phyloP scores from a whole-genome alignment of 2,113 vertebrate genomes.

The Toxotes jaculatrix region DNA sequence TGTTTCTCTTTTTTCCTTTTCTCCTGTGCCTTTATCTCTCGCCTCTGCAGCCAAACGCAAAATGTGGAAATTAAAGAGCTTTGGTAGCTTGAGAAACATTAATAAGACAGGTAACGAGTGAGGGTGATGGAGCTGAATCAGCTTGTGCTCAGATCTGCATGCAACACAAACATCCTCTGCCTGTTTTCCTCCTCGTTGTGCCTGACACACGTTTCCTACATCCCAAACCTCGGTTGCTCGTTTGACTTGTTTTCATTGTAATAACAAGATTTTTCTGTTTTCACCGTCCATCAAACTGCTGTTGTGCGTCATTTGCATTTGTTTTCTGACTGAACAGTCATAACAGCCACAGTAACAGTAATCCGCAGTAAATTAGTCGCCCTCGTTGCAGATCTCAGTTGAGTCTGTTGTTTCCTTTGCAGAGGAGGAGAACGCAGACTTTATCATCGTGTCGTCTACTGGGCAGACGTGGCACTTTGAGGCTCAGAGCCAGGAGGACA shows the following conservation, averaged over 20 bases:
- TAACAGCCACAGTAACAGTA: neutral
- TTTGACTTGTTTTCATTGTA: neutral
- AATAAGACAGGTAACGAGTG: conserved; percentile 97
- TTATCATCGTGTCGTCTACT: conserved; percentile 94
- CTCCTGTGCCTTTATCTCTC: conserved; percentile 80
- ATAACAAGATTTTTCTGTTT: conserved; percentile 27
- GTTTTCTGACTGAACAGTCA: neutral
- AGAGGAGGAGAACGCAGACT: conserved; percentile 96
- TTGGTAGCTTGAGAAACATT: conserved; percentile 99
- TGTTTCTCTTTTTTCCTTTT: conserved; percentile 64
- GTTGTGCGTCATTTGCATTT: conserved; percentile 2
- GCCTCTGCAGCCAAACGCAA: conserved; percentile 96
- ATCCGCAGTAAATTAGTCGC: neutral
- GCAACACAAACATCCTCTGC: neutral
- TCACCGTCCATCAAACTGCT: conserved; percentile 15
- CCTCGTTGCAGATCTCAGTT: neutral
- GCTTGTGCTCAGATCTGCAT: conserved; percentile 45
- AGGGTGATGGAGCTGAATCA: conserved; percentile 21
- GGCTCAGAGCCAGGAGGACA: conserved; percentile 92
- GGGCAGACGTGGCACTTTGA: conserved; percentile 99
- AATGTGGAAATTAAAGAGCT: conserved; percentile 99
- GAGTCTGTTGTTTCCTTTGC: conserved; percentile 40
- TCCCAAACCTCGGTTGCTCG: neutral
- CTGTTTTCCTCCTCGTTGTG: conserved; percentile 22
- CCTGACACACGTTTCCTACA: conserved; percentile 17